These are phyloP conservation scores for human (Homo sapiens) DNA, from an alignment of 2,113 vertebrate genomes.

Conservation along the genomic window GRCh38 chr5:61690001-61690500, in stretches of 20 bases:
- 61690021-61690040: background rate
- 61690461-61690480: background rate
- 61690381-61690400: background rate
- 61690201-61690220: rapidly evolving
- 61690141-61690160: background rate
- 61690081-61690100: background rate
- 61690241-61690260: background rate
- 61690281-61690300: background rate
- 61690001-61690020: constrained; percentile 19
- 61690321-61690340: background rate
- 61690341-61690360: background rate
- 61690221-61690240: rapidly evolving
- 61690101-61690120: background rate
- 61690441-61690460: background rate
- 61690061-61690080: background rate
- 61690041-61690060: constrained; percentile 1
- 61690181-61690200: background rate
- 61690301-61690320: background rate
- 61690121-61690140: background rate
- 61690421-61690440: background rate
- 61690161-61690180: background rate
- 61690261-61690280: background rate
- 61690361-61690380: background rate
- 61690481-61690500: background rate
- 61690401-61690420: background rate